Percentiles rank a stretch among this genome's conserved stretches.
Conservation (phyloP, 2,113 vertebrate species). For the Tichodroma muraria region DNA sequence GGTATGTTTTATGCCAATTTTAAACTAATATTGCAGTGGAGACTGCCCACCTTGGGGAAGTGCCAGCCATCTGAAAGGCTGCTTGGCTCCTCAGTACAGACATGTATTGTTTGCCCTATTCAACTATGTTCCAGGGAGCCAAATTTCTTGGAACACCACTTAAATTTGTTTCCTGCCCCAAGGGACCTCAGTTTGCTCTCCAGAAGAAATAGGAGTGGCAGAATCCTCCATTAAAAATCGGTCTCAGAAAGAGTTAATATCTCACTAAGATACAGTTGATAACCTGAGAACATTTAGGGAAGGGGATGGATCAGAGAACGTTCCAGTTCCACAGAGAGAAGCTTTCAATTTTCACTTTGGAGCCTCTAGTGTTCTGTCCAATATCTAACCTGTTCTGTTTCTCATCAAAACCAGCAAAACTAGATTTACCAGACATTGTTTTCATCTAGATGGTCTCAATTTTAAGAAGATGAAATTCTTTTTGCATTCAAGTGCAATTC, state of each 20-base stretch:
- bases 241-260: background rate
- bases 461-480: background rate
- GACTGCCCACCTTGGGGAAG: background rate
- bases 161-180: background rate
- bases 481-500: background rate
- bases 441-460: background rate
- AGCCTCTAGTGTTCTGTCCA: background rate
- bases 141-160: background rate
- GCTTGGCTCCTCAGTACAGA: background rate
- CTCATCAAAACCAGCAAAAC: conserved; percentile 3
- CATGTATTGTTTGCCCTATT: background rate
- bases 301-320: background rate
- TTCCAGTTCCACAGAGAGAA: background rate
- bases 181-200: background rate
- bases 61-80: background rate
- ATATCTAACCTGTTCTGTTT: conserved; percentile 7
- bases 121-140: background rate
- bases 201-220: background rate
- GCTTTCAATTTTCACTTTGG: background rate
- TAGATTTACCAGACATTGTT: background rate
- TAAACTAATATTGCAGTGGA: background rate
- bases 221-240: background rate
- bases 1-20: background rate
- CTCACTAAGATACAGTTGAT: background rate
- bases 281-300: background rate